These are phyloP conservation scores for Melanotaenia nigrans DNA, from an alignment of 2,797 vertebrate species.

Conservation along the genomic window DNA sequence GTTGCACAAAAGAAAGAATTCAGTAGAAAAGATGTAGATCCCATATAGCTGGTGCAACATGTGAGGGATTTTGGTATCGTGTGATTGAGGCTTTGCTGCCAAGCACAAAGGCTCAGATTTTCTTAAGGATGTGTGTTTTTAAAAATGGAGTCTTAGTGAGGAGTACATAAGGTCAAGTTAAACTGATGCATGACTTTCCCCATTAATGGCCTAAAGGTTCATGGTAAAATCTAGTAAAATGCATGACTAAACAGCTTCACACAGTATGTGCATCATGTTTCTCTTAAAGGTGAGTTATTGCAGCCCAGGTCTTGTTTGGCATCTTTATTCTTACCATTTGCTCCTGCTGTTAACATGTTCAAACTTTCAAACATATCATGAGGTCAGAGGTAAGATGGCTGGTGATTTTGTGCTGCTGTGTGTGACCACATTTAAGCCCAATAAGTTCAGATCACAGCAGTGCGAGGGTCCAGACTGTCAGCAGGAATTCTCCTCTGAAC, in stretches of 20 bases:
- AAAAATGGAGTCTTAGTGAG: neutral
- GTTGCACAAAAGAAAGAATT: conserved; percentile 68
- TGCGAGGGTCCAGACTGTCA: conserved; percentile 19
- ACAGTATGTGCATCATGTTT: conserved; percentile 21
- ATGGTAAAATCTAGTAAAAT: neutral
- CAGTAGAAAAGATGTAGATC: conserved; percentile 39
- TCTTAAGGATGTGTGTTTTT: neutral
- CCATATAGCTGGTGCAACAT: conserved; percentile 45
- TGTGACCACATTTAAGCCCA: conserved; percentile 16
- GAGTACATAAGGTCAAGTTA: neutral
- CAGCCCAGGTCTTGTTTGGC: conserved; percentile 29
- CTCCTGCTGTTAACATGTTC: conserved; percentile 33
- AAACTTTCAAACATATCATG: conserved; percentile 22
- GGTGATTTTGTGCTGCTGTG: conserved; percentile 20
- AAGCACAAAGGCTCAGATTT: conserved; percentile 36
- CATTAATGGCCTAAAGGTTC: neutral
- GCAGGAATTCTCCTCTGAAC: conserved; percentile 39
- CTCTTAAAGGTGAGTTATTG: conserved; percentile 45
- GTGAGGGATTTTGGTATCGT: conserved; percentile 64
- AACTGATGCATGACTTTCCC: conserved; percentile 39
- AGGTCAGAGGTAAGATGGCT: conserved; percentile 9
- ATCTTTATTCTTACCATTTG: conserved; percentile 53
- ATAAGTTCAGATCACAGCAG: conserved; percentile 28
- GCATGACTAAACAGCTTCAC: conserved; percentile 33
- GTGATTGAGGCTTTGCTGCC: conserved; percentile 66